phyloP scores from a whole-genome alignment of 2,113 vertebrate genomes.

The Malaclemys terrapin region DNA sequence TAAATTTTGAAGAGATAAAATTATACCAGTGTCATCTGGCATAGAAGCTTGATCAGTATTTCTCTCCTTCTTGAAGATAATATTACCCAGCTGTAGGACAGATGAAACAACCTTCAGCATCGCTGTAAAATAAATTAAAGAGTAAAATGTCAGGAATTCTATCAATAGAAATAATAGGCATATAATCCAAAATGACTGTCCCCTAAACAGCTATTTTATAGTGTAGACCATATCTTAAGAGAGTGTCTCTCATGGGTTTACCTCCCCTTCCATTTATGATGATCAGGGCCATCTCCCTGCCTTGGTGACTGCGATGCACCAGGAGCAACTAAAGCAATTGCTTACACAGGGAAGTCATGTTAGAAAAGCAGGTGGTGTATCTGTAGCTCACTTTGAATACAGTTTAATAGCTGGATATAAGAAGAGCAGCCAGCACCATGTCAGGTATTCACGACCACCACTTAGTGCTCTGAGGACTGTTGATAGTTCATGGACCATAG shows the following conservation, averaged over 20 bases:
- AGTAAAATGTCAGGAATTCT: neutral
- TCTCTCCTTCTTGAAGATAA: slow-evolving; percentile 95
- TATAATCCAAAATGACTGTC: neutral
- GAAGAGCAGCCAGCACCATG: neutral
- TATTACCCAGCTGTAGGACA: slow-evolving; percentile 94
- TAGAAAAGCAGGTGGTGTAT: neutral
- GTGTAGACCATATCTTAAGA: neutral
- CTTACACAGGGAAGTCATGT: neutral
- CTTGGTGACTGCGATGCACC: neutral
- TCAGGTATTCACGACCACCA: neutral
- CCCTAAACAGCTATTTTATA: neutral
- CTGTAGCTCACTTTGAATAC: neutral
- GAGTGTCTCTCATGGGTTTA: neutral
- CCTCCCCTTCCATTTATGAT: neutral
- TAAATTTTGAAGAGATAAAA: neutral
- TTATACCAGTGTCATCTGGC: slow-evolving; percentile 94
- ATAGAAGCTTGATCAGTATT: slow-evolving; percentile 96
- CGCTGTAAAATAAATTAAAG: slow-evolving; percentile 76
- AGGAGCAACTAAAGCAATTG: neutral
- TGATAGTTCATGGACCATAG: neutral
- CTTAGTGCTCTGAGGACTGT: neutral
- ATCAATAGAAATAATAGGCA: neutral
- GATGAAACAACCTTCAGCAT: slow-evolving; percentile 93
- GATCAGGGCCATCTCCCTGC: neutral
- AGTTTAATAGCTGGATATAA: neutral